phyloP scores from a whole-genome alignment of 1,140 invertebrate genomes.

The Hermetia illucens region DNA sequence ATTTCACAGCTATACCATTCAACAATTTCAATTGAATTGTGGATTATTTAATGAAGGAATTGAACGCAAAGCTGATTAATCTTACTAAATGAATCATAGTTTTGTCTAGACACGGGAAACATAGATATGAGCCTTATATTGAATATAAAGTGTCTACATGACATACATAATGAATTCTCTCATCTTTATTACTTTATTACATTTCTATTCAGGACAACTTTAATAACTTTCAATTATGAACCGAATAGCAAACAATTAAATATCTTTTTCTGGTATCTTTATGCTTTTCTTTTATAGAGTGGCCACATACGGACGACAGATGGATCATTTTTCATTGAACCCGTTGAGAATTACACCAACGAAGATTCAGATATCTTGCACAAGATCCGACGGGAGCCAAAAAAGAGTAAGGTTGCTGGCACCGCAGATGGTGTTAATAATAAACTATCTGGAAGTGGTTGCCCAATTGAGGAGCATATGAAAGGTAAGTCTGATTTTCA shows the following conservation, averaged over 20 bases:
- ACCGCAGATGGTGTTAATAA: too few relatives aligned
- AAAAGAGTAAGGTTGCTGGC: conserved; percentile 7
- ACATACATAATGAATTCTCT: too few relatives aligned
- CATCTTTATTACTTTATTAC: neutral
- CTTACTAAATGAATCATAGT: too few relatives aligned
- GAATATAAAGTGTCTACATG: too few relatives aligned
- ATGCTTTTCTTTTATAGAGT: conserved; percentile 34
- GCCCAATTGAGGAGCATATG: conserved; percentile 7
- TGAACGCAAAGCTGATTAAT: too few relatives aligned
- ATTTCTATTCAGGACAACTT: neutral
- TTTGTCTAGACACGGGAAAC: too few relatives aligned
- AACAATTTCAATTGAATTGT: too few relatives aligned
- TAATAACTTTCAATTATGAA: conserved; percentile 17
- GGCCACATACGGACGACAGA: conserved; percentile 47
- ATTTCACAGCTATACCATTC: too few relatives aligned
- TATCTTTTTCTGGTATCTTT: conserved; percentile 6
- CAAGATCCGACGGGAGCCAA: conserved; percentile 22
- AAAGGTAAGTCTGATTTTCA: neutral
- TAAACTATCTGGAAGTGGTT: conserved; percentile 17
- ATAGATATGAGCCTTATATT: too few relatives aligned
- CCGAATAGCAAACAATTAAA: conserved; percentile 7
- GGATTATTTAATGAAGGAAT: too few relatives aligned
- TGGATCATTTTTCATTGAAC: conserved; percentile 48
- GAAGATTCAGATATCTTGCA: conserved; percentile 19
- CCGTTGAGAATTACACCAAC: conserved; percentile 32